Conservation (phyloP, 2,888 invertebrate species). For the Sarcophaga caerulescens region DNA sequence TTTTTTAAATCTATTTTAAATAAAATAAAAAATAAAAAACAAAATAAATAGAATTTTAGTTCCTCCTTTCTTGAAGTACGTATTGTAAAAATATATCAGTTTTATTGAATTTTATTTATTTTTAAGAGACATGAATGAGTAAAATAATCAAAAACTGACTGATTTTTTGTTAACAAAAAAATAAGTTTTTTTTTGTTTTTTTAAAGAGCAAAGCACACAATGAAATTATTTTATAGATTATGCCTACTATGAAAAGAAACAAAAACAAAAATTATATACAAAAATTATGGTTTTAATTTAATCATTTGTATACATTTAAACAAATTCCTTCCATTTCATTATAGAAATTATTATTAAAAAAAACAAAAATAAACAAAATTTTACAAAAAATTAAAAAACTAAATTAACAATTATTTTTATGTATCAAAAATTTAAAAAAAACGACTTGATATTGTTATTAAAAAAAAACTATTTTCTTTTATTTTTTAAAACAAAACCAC, state of each 20-base stretch:
- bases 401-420: conserved; percentile 28
- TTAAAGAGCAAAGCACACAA: conserved; percentile 8
- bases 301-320: conserved; percentile 65
- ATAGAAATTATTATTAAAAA: conserved; percentile 35
- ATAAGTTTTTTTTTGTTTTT: conserved; percentile 29
- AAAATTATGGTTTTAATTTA: conserved; percentile 4
- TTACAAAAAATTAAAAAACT: conserved; percentile 4
- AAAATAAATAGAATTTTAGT: conserved; percentile 52
- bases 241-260: conserved; percentile 24
- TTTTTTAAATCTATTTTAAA: conserved; percentile 25
- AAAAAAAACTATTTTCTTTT: not conserved
- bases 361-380: conserved; percentile 22
- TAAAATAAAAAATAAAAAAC: not conserved
- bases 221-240: conserved; percentile 9
- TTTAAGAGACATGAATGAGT: conserved; percentile 57
- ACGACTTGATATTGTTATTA: conserved; percentile 55
- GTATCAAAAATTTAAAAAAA: conserved; percentile 49
- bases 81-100: conserved; percentile 31
- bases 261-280: conserved; percentile 14
- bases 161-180: conserved; percentile 75
- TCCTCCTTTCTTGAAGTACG: conserved; percentile 50
- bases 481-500: conserved; percentile 3
- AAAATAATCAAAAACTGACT: conserved; percentile 72
- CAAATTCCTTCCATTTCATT: conserved; percentile 69
- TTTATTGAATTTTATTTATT: conserved; percentile 51